Evolutionary conservation across 2,113 vertebrate genomes (phyloP).

Genomic region (Lagenorhynchus albirostris): DNA sequence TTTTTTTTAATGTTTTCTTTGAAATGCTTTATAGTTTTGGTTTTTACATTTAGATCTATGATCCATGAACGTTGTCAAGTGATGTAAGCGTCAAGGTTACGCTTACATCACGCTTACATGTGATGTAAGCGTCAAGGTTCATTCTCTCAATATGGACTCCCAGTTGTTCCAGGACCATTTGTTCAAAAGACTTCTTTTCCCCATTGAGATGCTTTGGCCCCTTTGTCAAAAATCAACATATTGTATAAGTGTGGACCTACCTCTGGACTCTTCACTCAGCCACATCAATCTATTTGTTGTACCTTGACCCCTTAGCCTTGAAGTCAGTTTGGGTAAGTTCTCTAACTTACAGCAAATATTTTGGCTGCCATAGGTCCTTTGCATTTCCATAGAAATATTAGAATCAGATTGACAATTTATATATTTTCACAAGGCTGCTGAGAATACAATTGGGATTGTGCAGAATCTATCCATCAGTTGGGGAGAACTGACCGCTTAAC

Average conservation of each 20-base stretch:
- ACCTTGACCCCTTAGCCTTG: not conserved
- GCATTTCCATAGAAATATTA: not conserved
- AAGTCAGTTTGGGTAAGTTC: not conserved
- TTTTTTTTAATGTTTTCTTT: not conserved
- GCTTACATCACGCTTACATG: no score
- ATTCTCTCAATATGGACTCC: not conserved
- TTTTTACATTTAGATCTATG: not conserved
- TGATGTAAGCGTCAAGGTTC: not conserved
- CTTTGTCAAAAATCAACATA: not conserved
- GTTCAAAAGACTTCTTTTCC: not conserved
- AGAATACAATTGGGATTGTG: not conserved
- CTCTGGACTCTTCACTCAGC: not conserved
- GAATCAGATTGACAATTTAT: not conserved
- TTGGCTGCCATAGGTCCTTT: not conserved
- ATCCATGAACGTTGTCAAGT: not conserved
- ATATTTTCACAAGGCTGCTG: not conserved
- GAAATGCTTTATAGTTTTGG: not conserved
- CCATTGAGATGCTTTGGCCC: not conserved
- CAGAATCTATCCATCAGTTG: not conserved
- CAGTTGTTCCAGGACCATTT: not conserved
- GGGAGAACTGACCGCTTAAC: not conserved
- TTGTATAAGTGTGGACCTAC: not conserved
- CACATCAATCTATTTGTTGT: fast-evolving
- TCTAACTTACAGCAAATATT: not conserved
- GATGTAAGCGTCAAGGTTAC: not conserved